phyloP scores from a whole-genome alignment of 2,888 invertebrate genomes.

The Antitype chi region DNA sequence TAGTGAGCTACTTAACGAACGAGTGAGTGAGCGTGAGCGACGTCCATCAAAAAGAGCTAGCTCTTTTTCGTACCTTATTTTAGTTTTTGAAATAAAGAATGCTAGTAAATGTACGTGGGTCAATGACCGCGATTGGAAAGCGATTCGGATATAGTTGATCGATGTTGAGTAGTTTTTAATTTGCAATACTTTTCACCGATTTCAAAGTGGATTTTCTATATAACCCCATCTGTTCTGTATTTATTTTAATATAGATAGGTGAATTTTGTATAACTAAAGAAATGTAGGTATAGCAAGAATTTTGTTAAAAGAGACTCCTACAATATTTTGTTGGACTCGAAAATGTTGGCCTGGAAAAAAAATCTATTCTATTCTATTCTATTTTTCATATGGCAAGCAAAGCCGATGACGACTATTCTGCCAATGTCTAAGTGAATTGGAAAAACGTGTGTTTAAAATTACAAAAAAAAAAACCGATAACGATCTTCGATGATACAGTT shows the following conservation, averaged over 20 bases:
- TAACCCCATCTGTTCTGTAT: constrained; percentile 4
- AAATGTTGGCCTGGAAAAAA: neutral
- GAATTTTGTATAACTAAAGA: neutral
- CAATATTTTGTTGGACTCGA: neutral
- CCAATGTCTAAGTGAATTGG: too few relatives aligned
- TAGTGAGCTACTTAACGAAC: too few relatives aligned
- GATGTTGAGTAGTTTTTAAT: neutral
- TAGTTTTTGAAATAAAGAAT: neutral
- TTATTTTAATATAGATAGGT: neutral
- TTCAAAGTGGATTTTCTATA: neutral
- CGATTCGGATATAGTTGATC: neutral
- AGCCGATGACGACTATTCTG: too few relatives aligned
- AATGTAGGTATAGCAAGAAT: neutral
- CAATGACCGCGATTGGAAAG: neutral
- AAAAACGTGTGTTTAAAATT: too few relatives aligned
- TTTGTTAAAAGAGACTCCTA: neutral
- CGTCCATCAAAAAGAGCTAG: too few relatives aligned
- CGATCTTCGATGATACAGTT: too few relatives aligned
- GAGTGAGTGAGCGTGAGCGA: too few relatives aligned
- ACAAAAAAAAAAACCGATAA: too few relatives aligned
- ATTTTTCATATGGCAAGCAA: too few relatives aligned
- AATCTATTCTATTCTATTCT: too few relatives aligned
- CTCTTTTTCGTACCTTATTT: too few relatives aligned
- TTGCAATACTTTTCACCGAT: neutral
- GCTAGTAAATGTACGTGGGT: neutral